Percentiles rank a stretch among this genome's conserved stretches.
These are phyloP conservation scores for Aquatica leii DNA, from an alignment of 2,888 invertebrate genomes.

Conservation along the genomic window DNA sequence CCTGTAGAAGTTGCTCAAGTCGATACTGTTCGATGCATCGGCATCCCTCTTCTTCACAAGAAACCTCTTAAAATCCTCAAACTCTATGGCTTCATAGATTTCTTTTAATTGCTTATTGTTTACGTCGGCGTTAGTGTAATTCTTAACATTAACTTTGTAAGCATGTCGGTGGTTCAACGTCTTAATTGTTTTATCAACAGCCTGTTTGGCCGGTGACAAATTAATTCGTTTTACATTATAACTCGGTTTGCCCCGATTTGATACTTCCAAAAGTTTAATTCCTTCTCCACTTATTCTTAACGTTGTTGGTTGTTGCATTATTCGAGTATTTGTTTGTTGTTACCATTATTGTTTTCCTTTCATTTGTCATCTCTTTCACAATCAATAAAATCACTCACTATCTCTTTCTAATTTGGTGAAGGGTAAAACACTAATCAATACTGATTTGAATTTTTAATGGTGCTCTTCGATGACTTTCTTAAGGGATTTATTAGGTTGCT, in stretches of 20 bases:
- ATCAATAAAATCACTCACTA: slow-evolving; percentile 26
- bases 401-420: slow-evolving; percentile 1
- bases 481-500: no score
- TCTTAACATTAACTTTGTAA: slow-evolving; percentile 53
- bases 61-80: slow-evolving; percentile 70
- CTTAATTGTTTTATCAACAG: neutral
- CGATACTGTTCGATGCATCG: slow-evolving; percentile 9
- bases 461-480: no score
- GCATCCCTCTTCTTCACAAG: slow-evolving; percentile 53
- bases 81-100: slow-evolving; percentile 69
- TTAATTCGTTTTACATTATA: slow-evolving; percentile 29
- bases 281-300: slow-evolving; percentile 28
- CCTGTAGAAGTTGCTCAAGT: slow-evolving; percentile 41
- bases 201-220: slow-evolving; percentile 7
- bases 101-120: slow-evolving; percentile 58
- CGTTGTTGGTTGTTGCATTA: no score
- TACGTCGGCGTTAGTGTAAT: slow-evolving; percentile 46
- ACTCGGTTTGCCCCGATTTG: slow-evolving; percentile 24
- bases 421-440: no score
- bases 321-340: no score
- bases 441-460: no score
- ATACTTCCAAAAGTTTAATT: slow-evolving; percentile 26
- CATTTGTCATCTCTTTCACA: neutral
- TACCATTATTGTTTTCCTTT: neutral
- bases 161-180: slow-evolving; percentile 15